Conservation (phyloP, 2,113 vertebrate species). For the Alouatta palliata region DNA sequence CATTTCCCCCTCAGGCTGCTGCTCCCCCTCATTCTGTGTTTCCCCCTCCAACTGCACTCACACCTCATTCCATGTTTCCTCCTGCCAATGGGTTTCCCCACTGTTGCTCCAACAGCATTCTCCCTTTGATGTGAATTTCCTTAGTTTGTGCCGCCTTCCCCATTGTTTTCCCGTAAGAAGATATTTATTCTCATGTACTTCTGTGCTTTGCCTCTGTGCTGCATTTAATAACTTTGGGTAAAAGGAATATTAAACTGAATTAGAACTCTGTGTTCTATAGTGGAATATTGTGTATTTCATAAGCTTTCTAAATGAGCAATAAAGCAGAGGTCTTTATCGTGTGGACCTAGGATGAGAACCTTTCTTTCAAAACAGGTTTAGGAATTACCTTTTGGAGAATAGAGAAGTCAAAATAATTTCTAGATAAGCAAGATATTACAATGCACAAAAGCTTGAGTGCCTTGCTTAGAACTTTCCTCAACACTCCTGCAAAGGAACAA, state of each 20-base stretch:
- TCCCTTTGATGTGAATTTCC: neutral
- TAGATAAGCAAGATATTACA: neutral
- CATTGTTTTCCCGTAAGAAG: neutral
- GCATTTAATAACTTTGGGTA: neutral
- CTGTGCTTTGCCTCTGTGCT: neutral
- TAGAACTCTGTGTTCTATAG: neutral
- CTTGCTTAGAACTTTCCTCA: neutral
- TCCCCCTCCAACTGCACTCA: neutral
- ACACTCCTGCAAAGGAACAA: neutral
- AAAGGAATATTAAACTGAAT: neutral
- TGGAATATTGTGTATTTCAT: neutral
- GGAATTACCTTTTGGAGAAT: neutral
- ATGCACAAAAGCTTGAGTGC: neutral
- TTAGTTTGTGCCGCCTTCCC: neutral
- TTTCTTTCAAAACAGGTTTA: neutral
- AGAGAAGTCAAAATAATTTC: neutral
- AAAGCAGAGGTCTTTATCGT: neutral
- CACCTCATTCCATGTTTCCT: neutral
- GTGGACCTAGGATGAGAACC: neutral
- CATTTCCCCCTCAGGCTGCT: neutral
- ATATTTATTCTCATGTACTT: neutral
- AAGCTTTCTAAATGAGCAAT: neutral
- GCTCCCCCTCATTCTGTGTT: neutral
- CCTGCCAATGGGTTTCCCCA: neutral
- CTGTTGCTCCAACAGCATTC: neutral